Evolutionary conservation across 2,888 invertebrate genomes (phyloP), one percentile per base, ranked within the genome.

Genomic region (Callosobruchus maculatus): DNA sequence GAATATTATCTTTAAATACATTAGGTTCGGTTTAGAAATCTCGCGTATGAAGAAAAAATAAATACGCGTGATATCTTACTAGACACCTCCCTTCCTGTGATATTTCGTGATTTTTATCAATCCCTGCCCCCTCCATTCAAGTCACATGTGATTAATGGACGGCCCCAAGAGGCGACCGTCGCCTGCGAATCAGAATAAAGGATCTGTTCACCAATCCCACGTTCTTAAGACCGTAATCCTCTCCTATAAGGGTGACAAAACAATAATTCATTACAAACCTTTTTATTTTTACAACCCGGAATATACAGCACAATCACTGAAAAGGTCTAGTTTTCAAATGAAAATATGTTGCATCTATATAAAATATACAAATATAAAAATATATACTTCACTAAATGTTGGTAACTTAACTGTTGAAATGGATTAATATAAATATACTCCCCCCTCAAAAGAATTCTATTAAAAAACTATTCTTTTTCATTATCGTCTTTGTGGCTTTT

Each of bases 401-500:
- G 49, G 49, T 49, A 49, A 49, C 49, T 49, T 49, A 18, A 49
- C 7, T 18, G 49, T 49, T 49, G n/a, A 49, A 49, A 13, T 13
- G 13, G 49, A 49, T 49, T 49, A 49, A 49, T 49, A 49, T 49
- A 49, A 49, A 49, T n/a, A 49, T 18, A 49, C 13, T 1, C 7
- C 13, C 7, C 49, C 49, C 49, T 7, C 49, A 49, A 49, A 49
- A 49, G 13, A 49, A 49, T 49, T 49, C 49, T 49, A 49, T 13
- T 49, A 13, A 49, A 3, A 49, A 49, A 49, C 22, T 68, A 68
- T 21, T 68, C 68, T 20, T 68, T 79, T 67, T 80, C 78, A 73
- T 73, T 78, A 71, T 81, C 80, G 70, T 83, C 82, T 74, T 81
- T 80, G 75, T 81, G 81, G 71, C 82, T 83, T 75, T 81, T 82